phyloP scores from a whole-genome alignment of 2,113 vertebrate species.

The Coracopsis vasa region DNA sequence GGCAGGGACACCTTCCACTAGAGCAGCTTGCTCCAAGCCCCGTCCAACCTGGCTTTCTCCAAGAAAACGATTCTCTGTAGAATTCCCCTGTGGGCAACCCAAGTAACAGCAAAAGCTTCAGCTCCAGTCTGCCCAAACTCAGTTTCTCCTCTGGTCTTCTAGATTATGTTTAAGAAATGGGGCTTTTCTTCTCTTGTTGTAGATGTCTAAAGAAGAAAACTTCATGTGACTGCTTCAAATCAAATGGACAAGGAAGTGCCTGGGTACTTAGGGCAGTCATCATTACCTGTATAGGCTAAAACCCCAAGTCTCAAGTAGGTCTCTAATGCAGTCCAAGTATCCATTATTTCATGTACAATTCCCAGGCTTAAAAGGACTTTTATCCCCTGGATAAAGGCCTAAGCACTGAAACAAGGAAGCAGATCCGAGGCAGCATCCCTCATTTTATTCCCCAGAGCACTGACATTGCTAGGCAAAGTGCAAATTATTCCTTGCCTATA shows the following conservation, averaged over 20 bases:
- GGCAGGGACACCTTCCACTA: no score
- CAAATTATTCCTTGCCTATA: not conserved
- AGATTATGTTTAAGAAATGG: not conserved
- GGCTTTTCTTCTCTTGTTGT: not conserved
- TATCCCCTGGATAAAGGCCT: not conserved
- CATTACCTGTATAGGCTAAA: not conserved
- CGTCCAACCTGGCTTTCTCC: no score
- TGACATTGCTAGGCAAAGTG: not conserved
- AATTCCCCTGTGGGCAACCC: not conserved
- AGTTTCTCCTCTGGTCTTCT: not conserved
- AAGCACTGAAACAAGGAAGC: fast-evolving
- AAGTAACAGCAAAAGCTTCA: not conserved
- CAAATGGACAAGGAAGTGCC: not conserved
- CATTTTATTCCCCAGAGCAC: not conserved
- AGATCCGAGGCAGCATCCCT: not conserved
- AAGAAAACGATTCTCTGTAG: not conserved
- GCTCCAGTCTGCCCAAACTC: not conserved
- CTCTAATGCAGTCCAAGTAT: not conserved
- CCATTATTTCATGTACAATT: not conserved
- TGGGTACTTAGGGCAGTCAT: not conserved
- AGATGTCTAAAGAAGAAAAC: not conserved
- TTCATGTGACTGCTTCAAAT: not conserved
- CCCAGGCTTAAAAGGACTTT: not conserved
- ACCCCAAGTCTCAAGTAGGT: not conserved
- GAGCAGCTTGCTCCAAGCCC: no score